These are phyloP conservation scores for Periophthalmodon schlosseri DNA, from an alignment of 2,113 vertebrate genomes.

Conservation along the genomic window DNA sequence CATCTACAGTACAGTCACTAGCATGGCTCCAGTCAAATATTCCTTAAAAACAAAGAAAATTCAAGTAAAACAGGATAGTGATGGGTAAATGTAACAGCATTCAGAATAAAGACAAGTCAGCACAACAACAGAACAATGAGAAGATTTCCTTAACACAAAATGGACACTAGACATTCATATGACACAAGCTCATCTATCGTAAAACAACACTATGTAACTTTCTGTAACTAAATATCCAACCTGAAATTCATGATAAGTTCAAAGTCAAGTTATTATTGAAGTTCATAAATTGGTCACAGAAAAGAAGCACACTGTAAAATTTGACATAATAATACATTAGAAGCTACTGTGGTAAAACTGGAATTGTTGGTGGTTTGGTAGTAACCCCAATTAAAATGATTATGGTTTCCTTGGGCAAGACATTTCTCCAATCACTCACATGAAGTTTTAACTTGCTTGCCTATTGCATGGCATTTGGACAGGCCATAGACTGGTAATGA, in stretches of 20 bases:
- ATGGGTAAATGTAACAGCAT: slow-evolving; percentile 24
- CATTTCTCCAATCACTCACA: neutral
- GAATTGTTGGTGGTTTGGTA: neutral
- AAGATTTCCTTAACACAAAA: slow-evolving; percentile 20
- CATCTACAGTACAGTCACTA: slow-evolving; percentile 27
- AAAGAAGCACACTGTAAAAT: neutral
- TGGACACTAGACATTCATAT: slow-evolving; percentile 33
- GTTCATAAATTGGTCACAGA: neutral
- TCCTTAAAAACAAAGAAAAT: slow-evolving; percentile 42
- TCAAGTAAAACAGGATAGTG: slow-evolving; percentile 75
- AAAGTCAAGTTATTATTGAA: neutral
- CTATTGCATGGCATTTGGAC: neutral
- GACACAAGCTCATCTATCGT: slow-evolving; percentile 14
- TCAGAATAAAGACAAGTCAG: neutral
- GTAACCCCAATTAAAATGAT: neutral
- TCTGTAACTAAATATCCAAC: neutral
- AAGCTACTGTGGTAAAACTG: neutral
- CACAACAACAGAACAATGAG: slow-evolving; percentile 9
- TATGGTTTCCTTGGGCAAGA: neutral
- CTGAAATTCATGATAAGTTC: neutral
- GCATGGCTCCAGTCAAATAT: slow-evolving; percentile 18
- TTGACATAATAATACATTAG: neutral
- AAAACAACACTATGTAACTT: slow-evolving; percentile 2
- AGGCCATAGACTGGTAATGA: neutral
- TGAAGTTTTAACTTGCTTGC: neutral